Evolutionary conservation across 35 echinoderm and acorn worm genomes (phyloP), one percentile per base, ranked within the genome.

Genomic region (Apostichopus japonicus): DNA sequence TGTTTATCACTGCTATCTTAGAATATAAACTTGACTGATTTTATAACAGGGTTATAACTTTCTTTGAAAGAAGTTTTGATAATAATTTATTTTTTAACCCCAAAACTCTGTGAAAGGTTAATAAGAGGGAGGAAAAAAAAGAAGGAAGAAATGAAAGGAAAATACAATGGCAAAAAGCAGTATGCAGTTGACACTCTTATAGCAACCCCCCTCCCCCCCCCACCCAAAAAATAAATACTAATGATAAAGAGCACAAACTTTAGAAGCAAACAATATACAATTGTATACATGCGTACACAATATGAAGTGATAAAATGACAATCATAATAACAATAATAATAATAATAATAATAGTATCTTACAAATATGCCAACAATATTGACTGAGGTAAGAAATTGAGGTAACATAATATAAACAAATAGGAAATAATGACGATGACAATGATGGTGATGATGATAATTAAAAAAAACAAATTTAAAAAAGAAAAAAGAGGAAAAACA

Each of bases 371-470:
- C 33, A 44, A 52, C 10, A 54, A 56, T 8, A 24, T 6, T 51
- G 27, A 73, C 56, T 5, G 27, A 89, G 56, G 86, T 63, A 72
- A 10, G 63, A 59, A 10, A 17, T 22, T 24, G 56, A 65, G 62
- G 86, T 89, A 89, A 89, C 22, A 10, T 72, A 65, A 72, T 65
- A 72, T 62, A 22, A 72, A 58, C n/a, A 27, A 27, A 53, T 19
- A 44, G 2, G 54, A 53, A 23, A 53, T 15, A 80, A 80, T 80
- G 78, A 8, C 25, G 14, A 53, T 9, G 16, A 24, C 5, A 53
- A 54, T 27, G 33, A 53, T 54, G 33, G 33, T 44, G 33, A 44
- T 44, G 33, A 44, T 44, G 33, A 44, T 44, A 83, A n/a, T 33
- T 53, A 33, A 17, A 83, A 16, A 55, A 54, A 83, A 83, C 44